Conservation (phyloP, 2,888 invertebrate genomes). For the Pasiphila rectangulata region DNA sequence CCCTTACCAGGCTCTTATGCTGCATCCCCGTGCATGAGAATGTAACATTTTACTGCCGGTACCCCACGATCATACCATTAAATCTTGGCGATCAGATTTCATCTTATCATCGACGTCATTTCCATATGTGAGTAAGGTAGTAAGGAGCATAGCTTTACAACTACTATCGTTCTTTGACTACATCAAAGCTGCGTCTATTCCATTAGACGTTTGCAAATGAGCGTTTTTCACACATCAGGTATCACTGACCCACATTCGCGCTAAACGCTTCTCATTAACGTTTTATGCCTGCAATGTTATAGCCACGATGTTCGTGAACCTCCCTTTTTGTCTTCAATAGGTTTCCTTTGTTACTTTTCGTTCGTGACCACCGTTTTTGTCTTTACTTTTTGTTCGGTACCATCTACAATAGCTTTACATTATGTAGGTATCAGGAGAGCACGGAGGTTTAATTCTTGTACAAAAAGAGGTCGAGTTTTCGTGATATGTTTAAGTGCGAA, state of each 20-base stretch:
- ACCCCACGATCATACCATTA: no score
- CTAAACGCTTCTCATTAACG: slow-evolving; percentile 33
- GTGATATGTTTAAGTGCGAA: no score
- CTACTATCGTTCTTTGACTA: background rate
- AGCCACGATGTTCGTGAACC: slow-evolving; percentile 29
- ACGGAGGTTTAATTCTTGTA: no score
- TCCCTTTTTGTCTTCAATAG: slow-evolving; percentile 35
- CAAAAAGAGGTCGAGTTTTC: no score
- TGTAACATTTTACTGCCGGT: no score
- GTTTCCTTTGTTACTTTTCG: slow-evolving; percentile 27
- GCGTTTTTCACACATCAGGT: slow-evolving; percentile 39
- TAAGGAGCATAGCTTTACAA: no score
- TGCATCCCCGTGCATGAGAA: no score
- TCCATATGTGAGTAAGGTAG: no score
- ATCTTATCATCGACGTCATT: no score
- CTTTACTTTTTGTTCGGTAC: slow-evolving; percentile 49
- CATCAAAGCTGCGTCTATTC: slow-evolving; percentile 9
- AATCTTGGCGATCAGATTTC: no score
- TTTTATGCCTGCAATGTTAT: slow-evolving; percentile 35
- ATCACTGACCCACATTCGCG: slow-evolving; percentile 32
- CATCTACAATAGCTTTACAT: background rate
- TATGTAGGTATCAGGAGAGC: background rate
- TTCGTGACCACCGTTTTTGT: slow-evolving; percentile 37
- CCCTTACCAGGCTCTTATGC: no score
- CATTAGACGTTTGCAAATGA: slow-evolving; percentile 24